Percentiles rank a stretch among this genome's conserved stretches.
Conservation (phyloP, 2,113 vertebrate species). For the Gopherus evgoodei region DNA sequence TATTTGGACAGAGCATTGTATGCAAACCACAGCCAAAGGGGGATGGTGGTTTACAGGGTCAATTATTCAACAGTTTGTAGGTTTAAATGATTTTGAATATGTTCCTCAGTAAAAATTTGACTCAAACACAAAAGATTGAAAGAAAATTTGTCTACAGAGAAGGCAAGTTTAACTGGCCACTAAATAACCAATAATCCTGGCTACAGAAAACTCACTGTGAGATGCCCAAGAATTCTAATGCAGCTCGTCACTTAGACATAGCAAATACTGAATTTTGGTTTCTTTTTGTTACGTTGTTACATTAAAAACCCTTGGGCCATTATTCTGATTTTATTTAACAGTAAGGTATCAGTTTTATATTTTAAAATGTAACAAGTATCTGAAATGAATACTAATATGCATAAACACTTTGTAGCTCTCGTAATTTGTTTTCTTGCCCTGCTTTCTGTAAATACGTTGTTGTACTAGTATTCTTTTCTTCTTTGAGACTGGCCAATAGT, state of each 20-base stretch:
- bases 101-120: not conserved
- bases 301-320: not conserved
- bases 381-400: not conserved
- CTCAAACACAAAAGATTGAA: not conserved
- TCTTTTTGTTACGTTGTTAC: not conserved
- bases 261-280: not conserved
- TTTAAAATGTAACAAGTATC: not conserved
- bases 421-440: not conserved
- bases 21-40: not conserved
- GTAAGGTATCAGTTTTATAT: not conserved
- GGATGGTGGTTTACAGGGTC: not conserved
- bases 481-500: constrained; percentile 13
- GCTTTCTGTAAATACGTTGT: not conserved
- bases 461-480: not conserved
- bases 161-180: not conserved
- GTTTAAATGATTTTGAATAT: not conserved
- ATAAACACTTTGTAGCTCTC: not conserved
- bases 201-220: not conserved
- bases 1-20: not conserved
- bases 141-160: not conserved
- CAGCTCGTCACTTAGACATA: not conserved
- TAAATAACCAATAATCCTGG: not conserved
- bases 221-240: not conserved
- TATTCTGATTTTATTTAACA: not conserved
- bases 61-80: not conserved